These are phyloP conservation scores for Electrona antarctica DNA, from an alignment of 2,113 vertebrate species.

Conservation along the genomic window DNA sequence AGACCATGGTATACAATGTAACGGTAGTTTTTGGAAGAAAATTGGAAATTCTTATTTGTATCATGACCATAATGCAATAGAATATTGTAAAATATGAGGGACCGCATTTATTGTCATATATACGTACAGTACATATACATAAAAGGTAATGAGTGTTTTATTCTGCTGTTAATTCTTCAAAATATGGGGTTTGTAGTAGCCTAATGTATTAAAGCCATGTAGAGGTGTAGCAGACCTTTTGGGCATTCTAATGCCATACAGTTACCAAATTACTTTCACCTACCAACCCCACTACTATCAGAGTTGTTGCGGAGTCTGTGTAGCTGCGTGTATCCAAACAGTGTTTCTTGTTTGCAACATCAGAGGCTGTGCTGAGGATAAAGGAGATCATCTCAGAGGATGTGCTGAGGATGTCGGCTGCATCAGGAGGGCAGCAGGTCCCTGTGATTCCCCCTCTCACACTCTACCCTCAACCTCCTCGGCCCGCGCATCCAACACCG, in stretches of 20 bases:
- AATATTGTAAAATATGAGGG: too few species aligned
- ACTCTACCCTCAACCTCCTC: conserved; percentile 89
- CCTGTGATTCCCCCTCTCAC: conserved; percentile 87
- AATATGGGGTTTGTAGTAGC: too few species aligned
- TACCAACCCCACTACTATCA: background rate
- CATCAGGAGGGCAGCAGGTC: conserved; percentile 77
- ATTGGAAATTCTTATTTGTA: too few species aligned
- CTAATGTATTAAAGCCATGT: too few species aligned
- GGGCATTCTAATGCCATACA: background rate
- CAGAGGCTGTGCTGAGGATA: conserved; percentile 92
- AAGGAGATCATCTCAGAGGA: conserved; percentile 96
- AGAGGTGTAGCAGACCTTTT: too few species aligned
- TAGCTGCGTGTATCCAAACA: conserved; percentile 1
- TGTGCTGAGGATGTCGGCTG: conserved; percentile 79
- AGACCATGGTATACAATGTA: too few species aligned
- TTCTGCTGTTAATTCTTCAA: too few species aligned
- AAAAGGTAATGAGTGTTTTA: too few species aligned
- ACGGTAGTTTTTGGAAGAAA: too few species aligned
- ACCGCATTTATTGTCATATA: too few species aligned
- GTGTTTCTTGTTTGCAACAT: conserved; percentile 1
- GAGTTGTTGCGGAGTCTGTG: background rate
- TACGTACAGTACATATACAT: too few species aligned
- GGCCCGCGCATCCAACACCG: conserved; percentile 66
- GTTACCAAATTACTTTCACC: background rate
- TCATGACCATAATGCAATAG: too few species aligned